Percentiles rank a stretch among this genome's conserved stretches.
Evolutionary conservation across 2,113 vertebrate genomes (phyloP).

Genomic region (Riparia riparia): DNA sequence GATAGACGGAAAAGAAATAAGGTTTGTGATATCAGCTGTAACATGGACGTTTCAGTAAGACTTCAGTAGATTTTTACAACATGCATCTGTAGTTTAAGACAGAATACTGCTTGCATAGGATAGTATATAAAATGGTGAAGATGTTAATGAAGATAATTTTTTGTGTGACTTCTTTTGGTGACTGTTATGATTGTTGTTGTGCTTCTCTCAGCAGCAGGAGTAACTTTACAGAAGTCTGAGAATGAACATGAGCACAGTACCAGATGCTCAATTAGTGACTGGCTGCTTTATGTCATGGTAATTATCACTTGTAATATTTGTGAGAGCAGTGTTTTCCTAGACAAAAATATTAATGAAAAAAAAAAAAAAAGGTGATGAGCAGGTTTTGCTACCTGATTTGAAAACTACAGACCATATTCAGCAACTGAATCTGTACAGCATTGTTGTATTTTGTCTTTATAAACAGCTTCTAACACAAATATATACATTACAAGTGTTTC

Average conservation of each 20-base stretch:
- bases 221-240: not conserved
- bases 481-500: not conserved
- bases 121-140: not conserved
- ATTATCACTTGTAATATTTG: not conserved
- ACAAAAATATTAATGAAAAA: not conserved
- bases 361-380: not conserved
- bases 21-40: not conserved
- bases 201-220: not conserved
- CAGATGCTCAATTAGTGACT: not conserved
- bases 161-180: not conserved
- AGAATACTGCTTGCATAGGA: not conserved
- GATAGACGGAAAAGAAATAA: not conserved
- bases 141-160: not conserved
- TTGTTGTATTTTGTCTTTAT: not conserved
- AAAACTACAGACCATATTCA: not conserved
- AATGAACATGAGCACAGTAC: not conserved
- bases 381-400: not conserved
- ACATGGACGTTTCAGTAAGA: not conserved
- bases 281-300: not conserved
- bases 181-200: not conserved
- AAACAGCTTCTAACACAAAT: not conserved
- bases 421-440: not conserved
- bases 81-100: not conserved
- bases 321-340: not conserved
- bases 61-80: not conserved